Percentiles rank a stretch among this genome's conserved stretches.
These are phyloP conservation scores for Globodera rostochiensis DNA, from an alignment of 1,140 invertebrate genomes.

Conservation along the genomic window DNA sequence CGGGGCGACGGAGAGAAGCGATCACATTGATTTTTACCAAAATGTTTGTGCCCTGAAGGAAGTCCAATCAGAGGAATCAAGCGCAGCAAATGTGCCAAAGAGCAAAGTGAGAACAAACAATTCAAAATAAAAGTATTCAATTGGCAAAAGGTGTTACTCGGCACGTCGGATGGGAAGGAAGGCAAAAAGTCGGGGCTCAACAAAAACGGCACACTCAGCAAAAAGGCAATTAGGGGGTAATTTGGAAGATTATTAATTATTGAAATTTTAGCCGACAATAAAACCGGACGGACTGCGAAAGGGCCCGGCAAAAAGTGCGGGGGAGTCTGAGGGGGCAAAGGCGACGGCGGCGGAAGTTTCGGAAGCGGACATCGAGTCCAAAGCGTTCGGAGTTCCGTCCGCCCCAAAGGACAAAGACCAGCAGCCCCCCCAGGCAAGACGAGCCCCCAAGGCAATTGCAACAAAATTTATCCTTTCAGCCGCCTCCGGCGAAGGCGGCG, in stretches of 20 bases:
- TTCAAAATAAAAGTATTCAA: neutral
- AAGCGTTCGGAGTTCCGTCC: neutral
- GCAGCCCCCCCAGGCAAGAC: neutral
- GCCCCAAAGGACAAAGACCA: neutral
- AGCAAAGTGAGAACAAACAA: constrained; percentile 3
- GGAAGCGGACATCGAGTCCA: neutral
- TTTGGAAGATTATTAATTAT: no score
- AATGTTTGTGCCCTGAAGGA: constrained; percentile 64
- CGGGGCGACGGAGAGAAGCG: constrained; percentile 44
- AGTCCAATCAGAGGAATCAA: constrained; percentile 36
- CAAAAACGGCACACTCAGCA: neutral
- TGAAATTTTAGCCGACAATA: neutral
- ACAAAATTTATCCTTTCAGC: neutral
- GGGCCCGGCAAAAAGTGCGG: neutral
- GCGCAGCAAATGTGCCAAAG: constrained; percentile 62
- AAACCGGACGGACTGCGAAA: neutral
- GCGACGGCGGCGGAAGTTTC: neutral
- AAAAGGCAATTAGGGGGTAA: constrained; percentile 1
- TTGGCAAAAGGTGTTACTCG: neutral
- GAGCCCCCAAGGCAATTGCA: neutral
- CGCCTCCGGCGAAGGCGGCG: constrained; percentile 3
- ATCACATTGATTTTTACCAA: constrained; percentile 64
- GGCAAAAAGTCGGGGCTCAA: constrained; percentile 11
- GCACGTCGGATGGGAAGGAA: constrained; percentile 9
- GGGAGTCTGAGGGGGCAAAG: neutral